A percentile compares a stretch with the other conserved stretches of the same genome.
phyloP scores from a whole-genome alignment of 2,888 invertebrate species.

The Mythimna impura region DNA sequence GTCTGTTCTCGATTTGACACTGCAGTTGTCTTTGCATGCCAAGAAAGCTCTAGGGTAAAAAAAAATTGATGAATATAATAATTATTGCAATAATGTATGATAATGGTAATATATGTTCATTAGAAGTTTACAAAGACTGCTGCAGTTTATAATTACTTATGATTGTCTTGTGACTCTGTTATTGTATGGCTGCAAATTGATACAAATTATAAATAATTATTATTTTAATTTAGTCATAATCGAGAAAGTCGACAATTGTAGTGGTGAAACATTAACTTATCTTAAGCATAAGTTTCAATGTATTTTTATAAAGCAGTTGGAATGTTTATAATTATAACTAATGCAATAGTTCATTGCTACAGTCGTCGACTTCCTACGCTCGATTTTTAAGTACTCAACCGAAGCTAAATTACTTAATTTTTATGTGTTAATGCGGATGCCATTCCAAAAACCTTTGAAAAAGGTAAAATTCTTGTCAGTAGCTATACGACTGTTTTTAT shows the following conservation, averaged over 20 bases:
- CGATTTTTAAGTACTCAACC: constrained; percentile 59
- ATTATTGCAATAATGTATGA: constrained; percentile 23
- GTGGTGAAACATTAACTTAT: constrained; percentile 36
- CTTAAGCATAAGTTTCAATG: constrained; percentile 35
- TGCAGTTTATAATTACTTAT: constrained; percentile 35
- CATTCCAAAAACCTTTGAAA: constrained; percentile 89
- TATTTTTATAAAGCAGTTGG: constrained; percentile 49
- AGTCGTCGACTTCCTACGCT: constrained; percentile 43
- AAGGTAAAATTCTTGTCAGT: constrained; percentile 90
- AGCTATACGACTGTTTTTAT: constrained; percentile 84
- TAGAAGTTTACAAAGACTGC: constrained; percentile 39
- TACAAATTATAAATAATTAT: constrained; percentile 38
- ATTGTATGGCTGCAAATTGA: constrained; percentile 37
- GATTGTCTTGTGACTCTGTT: constrained; percentile 28
- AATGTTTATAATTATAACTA: constrained; percentile 29
- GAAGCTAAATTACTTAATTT: constrained; percentile 68
- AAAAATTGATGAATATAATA: constrained; percentile 11
- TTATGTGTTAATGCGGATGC: constrained; percentile 80
- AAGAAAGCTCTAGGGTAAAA: not conserved
- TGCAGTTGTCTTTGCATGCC: constrained; percentile 44
- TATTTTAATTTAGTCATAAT: constrained; percentile 46
- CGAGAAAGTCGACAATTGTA: constrained; percentile 44
- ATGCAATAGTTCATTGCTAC: constrained; percentile 44
- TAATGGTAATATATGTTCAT: not conserved
- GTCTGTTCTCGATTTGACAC: constrained; percentile 35